A percentile compares a stretch with the other conserved stretches of the same genome.
Evolutionary conservation across 2,888 invertebrate genomes (phyloP).

Genomic region (Diaperis boleti): DNA sequence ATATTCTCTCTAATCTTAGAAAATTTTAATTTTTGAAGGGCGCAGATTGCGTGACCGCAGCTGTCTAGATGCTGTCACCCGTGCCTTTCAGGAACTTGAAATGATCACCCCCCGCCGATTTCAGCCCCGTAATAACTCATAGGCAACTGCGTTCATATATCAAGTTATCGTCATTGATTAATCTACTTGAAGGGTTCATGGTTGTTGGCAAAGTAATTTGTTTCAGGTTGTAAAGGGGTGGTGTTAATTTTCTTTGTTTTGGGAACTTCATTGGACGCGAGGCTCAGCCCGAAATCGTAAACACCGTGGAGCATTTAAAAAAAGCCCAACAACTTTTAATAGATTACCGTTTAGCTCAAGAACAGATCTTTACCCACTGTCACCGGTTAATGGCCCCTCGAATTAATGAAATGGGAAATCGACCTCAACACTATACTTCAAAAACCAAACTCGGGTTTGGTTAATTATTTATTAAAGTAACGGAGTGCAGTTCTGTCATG

Average conservation of each 20-base stretch:
- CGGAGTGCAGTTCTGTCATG: neutral
- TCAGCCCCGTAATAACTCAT: slow-evolving; percentile 56
- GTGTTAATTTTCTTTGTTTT: slow-evolving; percentile 48
- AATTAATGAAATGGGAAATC: slow-evolving; percentile 37
- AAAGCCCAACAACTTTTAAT: slow-evolving; percentile 35
- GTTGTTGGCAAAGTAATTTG: slow-evolving; percentile 53
- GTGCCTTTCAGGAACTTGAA: slow-evolving; percentile 44
- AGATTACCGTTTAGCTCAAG: slow-evolving; percentile 31
- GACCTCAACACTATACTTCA: slow-evolving; percentile 17
- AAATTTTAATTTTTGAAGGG: slow-evolving; percentile 27
- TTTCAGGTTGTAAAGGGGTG: slow-evolving; percentile 38
- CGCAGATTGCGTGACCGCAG: slow-evolving; percentile 49
- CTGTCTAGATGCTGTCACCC: slow-evolving; percentile 52
- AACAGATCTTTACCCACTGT: slow-evolving; percentile 32
- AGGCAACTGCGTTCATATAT: slow-evolving; percentile 54
- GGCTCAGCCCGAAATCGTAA: slow-evolving; percentile 38
- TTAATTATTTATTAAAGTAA: slow-evolving; percentile 7
- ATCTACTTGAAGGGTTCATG: slow-evolving; percentile 54
- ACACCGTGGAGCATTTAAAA: slow-evolving; percentile 23
- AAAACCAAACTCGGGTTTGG: slow-evolving; percentile 1
- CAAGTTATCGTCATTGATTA: slow-evolving; percentile 59
- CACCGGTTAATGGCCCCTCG: slow-evolving; percentile 28
- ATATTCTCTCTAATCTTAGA: no score
- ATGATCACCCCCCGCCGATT: slow-evolving; percentile 45
- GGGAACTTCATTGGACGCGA: slow-evolving; percentile 16